Conservation (phyloP, 2,797 vertebrate species). For the Myoxocephalus aenaeus region DNA sequence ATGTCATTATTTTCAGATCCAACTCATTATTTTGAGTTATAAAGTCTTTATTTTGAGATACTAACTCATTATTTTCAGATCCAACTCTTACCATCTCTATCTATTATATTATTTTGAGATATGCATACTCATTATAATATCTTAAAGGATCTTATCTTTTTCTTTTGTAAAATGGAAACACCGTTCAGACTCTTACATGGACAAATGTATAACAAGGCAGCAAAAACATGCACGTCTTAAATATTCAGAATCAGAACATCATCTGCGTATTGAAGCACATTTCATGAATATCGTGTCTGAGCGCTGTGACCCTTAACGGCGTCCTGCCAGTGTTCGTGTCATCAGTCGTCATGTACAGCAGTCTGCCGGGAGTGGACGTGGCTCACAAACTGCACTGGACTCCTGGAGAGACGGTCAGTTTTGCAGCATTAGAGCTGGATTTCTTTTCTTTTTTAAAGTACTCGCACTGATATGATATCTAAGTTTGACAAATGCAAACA, state of each 20-base stretch:
- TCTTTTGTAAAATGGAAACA: background rate
- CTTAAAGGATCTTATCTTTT: background rate
- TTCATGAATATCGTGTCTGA: background rate
- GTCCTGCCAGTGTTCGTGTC: constrained; percentile 88
- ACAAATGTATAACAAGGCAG: background rate
- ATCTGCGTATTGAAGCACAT: background rate
- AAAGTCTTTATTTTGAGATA: too few relatives aligned
- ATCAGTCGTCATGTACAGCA: constrained; percentile 88
- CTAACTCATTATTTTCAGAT: too few relatives aligned
- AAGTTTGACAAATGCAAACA: too few relatives aligned
- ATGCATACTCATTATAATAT: background rate
- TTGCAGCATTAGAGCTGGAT: too few relatives aligned
- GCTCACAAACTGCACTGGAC: constrained; percentile 90
- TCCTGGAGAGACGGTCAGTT: constrained; percentile 87
- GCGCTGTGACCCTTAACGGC: constrained; percentile 74
- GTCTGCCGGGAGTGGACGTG: constrained; percentile 81
- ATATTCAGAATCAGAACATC: background rate
- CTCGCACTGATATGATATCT: background rate
- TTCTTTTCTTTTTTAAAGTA: too few relatives aligned
- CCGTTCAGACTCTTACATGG: too few relatives aligned
- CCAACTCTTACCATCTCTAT: too few relatives aligned
- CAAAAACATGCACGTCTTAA: rapidly evolving
- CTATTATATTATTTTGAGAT: too few relatives aligned
- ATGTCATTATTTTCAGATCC: too few relatives aligned
- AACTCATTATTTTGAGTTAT: too few relatives aligned